These are phyloP conservation scores for Pseudomugil tenellus DNA, from an alignment of 2,797 vertebrate genomes.

Conservation along the genomic window DNA sequence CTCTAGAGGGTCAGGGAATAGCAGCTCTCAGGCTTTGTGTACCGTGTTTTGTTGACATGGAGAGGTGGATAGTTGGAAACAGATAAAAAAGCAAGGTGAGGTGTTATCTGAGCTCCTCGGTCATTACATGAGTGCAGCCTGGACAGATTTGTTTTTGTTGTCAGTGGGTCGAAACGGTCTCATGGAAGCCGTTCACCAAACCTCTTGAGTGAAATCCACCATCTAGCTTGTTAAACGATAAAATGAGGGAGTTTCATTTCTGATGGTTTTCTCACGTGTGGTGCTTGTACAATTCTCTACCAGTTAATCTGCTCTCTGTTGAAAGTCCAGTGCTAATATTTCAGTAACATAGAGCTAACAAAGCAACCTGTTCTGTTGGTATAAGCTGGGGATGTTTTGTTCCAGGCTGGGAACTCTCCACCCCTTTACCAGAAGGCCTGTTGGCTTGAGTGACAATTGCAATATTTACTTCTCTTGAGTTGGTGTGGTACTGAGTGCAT, in stretches of 20 bases:
- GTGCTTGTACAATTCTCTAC: slow-evolving; percentile 1
- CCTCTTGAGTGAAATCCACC: slow-evolving; percentile 1
- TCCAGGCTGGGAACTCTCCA: slow-evolving; percentile 46
- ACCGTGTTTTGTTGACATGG: slow-evolving; percentile 54
- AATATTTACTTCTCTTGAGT: slow-evolving; percentile 43
- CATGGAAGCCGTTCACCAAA: slow-evolving; percentile 10
- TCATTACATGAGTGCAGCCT: slow-evolving; percentile 40
- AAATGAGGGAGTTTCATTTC: background rate
- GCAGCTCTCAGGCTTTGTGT: slow-evolving; percentile 15
- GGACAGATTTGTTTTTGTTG: slow-evolving; percentile 43
- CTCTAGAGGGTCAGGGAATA: slow-evolving; percentile 4
- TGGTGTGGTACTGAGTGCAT: slow-evolving; percentile 12
- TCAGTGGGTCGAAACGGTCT: slow-evolving; percentile 18
- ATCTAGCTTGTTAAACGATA: background rate
- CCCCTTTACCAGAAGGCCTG: slow-evolving; percentile 40
- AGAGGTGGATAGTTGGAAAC: slow-evolving; percentile 46
- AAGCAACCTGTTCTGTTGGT: slow-evolving; percentile 22
- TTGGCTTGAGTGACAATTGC: slow-evolving; percentile 39
- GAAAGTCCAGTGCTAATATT: background rate
- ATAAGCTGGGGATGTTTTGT: background rate
- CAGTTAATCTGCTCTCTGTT: slow-evolving; percentile 2
- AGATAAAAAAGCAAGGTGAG: slow-evolving; percentile 47
- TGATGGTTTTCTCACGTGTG: too few relatives aligned
- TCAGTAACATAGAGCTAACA: background rate
- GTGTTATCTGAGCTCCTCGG: slow-evolving; percentile 38